phyloP scores from a whole-genome alignment of 2,113 vertebrate species.

The Megaceryle maxima region DNA sequence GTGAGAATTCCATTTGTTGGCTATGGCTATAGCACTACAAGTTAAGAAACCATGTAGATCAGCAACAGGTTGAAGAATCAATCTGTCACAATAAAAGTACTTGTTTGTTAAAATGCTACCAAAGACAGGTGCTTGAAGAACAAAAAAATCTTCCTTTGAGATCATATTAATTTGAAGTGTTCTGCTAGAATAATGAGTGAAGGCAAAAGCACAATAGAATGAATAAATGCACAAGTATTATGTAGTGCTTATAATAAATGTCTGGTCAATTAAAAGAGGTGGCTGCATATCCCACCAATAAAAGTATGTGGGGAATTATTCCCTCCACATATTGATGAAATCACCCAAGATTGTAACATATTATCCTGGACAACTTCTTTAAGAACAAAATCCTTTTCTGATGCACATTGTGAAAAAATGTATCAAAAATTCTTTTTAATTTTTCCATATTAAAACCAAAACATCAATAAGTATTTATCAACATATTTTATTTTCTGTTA shows the following conservation, averaged over 20 bases:
- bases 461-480: not conserved
- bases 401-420: not conserved
- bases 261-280: not conserved
- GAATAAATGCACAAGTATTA: not conserved
- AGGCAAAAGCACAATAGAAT: not conserved
- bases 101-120: not conserved
- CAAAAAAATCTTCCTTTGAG: not conserved
- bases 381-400: not conserved
- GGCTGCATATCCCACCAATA: not conserved
- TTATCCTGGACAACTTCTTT: not conserved
- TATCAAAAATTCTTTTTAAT: not conserved
- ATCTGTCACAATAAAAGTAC: not conserved
- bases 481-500: not conserved
- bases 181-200: not conserved
- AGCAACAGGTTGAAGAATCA: not conserved
- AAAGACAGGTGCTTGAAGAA: not conserved
- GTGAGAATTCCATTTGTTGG: not conserved
- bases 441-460: not conserved
- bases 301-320: not conserved
- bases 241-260: not conserved
- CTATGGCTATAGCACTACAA: not conserved
- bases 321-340: not conserved
- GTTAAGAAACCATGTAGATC: rapidly evolving
- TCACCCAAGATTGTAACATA: not conserved
- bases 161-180: not conserved